A percentile compares a stretch with the other conserved stretches of the same genome.
Evolutionary conservation across 2,888 invertebrate species (phyloP).

Genomic region (Euplagia quadripunctaria): DNA sequence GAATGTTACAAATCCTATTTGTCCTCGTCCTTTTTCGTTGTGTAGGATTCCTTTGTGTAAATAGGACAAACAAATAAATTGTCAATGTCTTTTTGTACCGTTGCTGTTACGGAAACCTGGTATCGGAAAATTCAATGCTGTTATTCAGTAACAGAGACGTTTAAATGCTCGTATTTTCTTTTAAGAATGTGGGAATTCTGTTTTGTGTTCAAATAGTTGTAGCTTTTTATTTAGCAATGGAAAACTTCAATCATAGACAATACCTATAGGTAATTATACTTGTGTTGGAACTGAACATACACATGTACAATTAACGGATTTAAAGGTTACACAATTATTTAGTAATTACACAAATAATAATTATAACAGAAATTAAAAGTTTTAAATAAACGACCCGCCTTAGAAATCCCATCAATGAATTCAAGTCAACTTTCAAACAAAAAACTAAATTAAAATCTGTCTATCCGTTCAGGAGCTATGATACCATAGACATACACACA

Average conservation of each 20-base stretch:
- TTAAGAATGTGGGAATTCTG: background rate
- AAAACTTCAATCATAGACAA: no score
- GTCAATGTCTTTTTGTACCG: constrained; percentile 9
- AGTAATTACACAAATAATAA: no score
- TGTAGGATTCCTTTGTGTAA: constrained; percentile 27
- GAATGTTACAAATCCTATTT: constrained; percentile 24
- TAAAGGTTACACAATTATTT: background rate
- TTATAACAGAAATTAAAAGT: no score
- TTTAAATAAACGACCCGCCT: no score
- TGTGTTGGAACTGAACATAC: no score
- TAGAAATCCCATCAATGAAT: no score
- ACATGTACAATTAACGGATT: background rate
- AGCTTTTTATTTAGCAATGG: background rate
- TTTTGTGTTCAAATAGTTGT: background rate
- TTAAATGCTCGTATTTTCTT: background rate
- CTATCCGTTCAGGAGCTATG: no score
- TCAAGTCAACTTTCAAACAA: no score
- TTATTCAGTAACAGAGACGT: background rate
- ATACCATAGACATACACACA: no score
- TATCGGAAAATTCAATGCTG: background rate
- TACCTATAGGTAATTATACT: no score
- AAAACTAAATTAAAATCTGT: no score
- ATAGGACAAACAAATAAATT: constrained; percentile 18
- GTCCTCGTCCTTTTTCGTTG: constrained; percentile 5
- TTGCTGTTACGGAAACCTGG: constrained; percentile 1